Evolutionary conservation across 2,888 invertebrate species (phyloP), one percentile per base, ranked within the genome.

Genomic region (Athalia circularis): DNA sequence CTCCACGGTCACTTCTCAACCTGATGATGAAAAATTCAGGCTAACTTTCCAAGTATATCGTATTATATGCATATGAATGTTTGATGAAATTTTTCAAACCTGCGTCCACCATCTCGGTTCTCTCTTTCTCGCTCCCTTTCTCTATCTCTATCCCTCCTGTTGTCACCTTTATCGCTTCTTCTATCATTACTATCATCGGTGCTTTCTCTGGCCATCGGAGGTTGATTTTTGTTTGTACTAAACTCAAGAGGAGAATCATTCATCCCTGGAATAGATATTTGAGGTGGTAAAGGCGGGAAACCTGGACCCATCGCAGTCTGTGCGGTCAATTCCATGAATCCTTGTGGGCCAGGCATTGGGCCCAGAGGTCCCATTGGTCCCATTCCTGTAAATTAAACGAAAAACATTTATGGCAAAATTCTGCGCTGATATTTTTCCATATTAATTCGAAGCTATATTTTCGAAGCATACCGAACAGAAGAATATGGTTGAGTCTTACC

Each of bases 231-330:
- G 83, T 92, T 93, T 59, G 91, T 92, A 83, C 93, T 93, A 86
- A 94, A 94, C 84, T 94, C 93, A 67, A 94, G 87, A 0, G 94
- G 94, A 43, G 91, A 91, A 85, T 94, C 93, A 82, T 93, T 93
- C 87, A 93, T 91, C 1, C 92, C 92, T n/a, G 92, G 90, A 61
- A 90, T 80, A 47, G 90, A 85, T 81, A 90, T 83, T 0, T 88
- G 87, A 4, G 90, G 89, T 74, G 90, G 89, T 54, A 90, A 68
- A 7, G 89, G 88, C 43, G 89, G 87, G 81, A 90, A 90, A 52
- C 90, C 88, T 8, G 59, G 75, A 29, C 62, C 62, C 75, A 75
- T 75, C 8, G 75, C 75, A 29, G 75, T 48, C 81, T 89, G 90
- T 79, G 88, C 86, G 9, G 90, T 86, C 68, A 90, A 78, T 80